A percentile compares a stretch with the other conserved stretches of the same genome.
Evolutionary conservation across 2,797 vertebrate species (phyloP).

Genomic region (Onychomys torridus): DNA sequence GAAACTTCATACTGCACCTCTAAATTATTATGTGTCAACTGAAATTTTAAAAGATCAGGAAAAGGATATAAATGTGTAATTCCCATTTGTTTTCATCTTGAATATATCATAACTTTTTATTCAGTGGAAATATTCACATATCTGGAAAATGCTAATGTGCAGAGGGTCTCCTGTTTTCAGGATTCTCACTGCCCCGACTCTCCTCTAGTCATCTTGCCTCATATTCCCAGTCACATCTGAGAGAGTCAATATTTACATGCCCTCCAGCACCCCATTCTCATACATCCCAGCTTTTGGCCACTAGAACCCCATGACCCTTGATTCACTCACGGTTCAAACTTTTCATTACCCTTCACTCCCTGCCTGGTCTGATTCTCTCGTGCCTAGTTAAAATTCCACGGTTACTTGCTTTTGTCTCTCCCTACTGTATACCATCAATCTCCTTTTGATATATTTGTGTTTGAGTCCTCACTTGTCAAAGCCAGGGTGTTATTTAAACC

Average conservation of each 20-base stretch:
- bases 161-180: neutral
- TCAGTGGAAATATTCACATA: neutral
- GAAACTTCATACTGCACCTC: neutral
- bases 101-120: neutral
- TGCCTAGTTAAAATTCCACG: neutral
- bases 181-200: neutral
- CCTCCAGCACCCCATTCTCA: neutral
- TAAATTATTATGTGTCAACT: neutral
- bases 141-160: constrained; percentile 2
- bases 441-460: neutral
- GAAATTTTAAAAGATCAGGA: neutral
- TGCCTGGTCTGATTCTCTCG: neutral
- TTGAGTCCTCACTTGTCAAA: neutral
- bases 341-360: neutral
- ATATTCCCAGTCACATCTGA: neutral
- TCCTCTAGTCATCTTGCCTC: neutral
- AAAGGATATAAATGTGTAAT: neutral
- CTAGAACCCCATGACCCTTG: neutral
- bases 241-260: neutral
- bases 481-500: neutral
- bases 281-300: neutral
- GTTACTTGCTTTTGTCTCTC: neutral
- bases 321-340: neutral
- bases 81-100: neutral
- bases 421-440: neutral